Evolutionary conservation across 2,113 vertebrate genomes (phyloP), one percentile per base, ranked within the genome.

Genomic region (Myiagra hebetior): DNA sequence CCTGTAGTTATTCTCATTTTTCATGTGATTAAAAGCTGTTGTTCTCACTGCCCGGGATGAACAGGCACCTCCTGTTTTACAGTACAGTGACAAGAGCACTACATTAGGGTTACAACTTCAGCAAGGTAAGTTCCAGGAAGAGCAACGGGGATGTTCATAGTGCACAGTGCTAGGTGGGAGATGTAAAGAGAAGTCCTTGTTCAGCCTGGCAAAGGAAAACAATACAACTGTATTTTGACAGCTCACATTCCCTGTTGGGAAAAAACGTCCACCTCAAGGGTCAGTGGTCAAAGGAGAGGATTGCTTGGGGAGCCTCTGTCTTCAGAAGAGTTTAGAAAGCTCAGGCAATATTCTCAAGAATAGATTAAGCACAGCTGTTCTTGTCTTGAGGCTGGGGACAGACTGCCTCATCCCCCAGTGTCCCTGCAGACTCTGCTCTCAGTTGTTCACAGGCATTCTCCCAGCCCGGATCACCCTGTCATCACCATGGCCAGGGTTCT

Each of bases 41-140:
- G 21, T 55, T 93, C 33, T 39, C 22, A 24, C 46, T 73, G n/a
- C 20, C 24, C 44, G 35, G 47, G 28, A 55, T 79, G 63, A 55
- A 41, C 30, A 63, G n/a, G 30, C 19, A 27, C 33, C 47, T n/a
- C 26, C 56, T 63, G 33, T 68, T 62, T 70, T 30, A 57, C 18
- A 37, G 6, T 20, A 15, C 9, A 39, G 13, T 6, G 10, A 8
- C 55, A 81, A 35, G 63, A 35, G 5, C 0, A 1, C 15, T 35
- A 3, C 21, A 5, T 53, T 35, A 14, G 27, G 24, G 59, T 50
- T 50, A 75, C 28, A 41, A 31, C 19, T 70, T 72, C 52, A 56
- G 37, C 20, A 60, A 20, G 35, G 4, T 23, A 39, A 52, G 27
- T 56, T 84, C 27, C 31, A 47, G 33, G 53, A 28, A 69, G 39